Evolutionary conservation across 2,888 invertebrate species (phyloP), one percentile per base, ranked within the genome.

Genomic region (Poecilus cupreus): DNA sequence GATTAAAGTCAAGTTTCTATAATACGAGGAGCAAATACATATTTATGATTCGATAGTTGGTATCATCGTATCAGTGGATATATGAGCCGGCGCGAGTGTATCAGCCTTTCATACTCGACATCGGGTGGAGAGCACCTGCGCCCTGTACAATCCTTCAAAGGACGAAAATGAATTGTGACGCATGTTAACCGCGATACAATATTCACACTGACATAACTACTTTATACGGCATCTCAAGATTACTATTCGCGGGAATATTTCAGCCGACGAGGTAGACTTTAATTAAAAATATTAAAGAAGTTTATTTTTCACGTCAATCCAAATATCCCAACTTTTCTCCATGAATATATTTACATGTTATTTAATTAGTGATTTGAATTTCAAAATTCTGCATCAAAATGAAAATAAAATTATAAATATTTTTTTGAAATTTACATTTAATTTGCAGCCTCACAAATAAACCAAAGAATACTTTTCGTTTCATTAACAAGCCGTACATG

Each of bases 331-430:
- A 68, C 37, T 68, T 68, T 68, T 32, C 32, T 68, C 37, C 64
- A 68, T 68, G 64, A 68, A 68, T 68, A 68, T 68, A 68, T 68
- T 68, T 68, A 68, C 64, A 68, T 68, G 64, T 37, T 68, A 68
- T 68, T 68, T 68, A 68, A 68, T 68, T 68, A 68, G 64, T 10
- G 16, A 68, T 68, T 68, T 68, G 64, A 68, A 68, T 68, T 68
- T 68, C 64, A 68, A 68, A 68, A 68, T 68, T 68, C 18, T 13
- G 39, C 64, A 37, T 37, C 37, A 37, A 68, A 20, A 60, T 60
- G 32, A 60, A 60, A 60, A 60, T 60, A 60, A 60, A 60, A 60
- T 60, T 60, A 60, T 26, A 60, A 60, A 60, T 60, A 60, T 60
- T 60, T 32, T 26, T 51, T 2, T 2, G 11, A 60, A 60, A 60